phyloP scores from a whole-genome alignment of 2,113 vertebrate species.

The Vidua macroura region DNA sequence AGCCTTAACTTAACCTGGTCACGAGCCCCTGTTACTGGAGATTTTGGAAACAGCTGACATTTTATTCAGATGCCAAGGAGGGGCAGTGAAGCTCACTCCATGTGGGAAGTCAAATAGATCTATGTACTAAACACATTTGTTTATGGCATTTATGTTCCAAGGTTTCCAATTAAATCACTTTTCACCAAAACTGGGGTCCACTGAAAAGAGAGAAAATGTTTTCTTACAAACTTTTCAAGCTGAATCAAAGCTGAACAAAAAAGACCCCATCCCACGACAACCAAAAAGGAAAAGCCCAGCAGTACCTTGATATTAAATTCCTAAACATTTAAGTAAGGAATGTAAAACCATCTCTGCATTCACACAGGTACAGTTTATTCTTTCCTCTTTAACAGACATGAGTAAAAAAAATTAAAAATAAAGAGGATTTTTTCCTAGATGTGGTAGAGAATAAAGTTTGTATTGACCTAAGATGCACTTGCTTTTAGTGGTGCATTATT shows the following conservation, averaged over 20 bases:
- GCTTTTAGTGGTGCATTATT: not conserved
- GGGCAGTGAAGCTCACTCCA: slow-evolving; percentile 34
- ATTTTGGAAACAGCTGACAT: slow-evolving; percentile 40
- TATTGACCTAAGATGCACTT: not conserved
- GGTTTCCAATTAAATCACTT: slow-evolving; percentile 22
- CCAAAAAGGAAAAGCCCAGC: not conserved
- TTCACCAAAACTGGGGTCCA: not conserved
- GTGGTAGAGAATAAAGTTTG: not conserved
- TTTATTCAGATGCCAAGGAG: slow-evolving; percentile 42
- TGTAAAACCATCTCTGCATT: slow-evolving; percentile 28
- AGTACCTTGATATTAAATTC: not conserved
- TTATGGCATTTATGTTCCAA: not conserved
- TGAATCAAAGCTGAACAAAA: slow-evolving; percentile 22
- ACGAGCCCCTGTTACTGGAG: slow-evolving; percentile 6
- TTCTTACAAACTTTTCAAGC: slow-evolving; percentile 15
- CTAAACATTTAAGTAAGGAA: slow-evolving; percentile 31
- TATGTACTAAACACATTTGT: not conserved
- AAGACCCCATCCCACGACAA: not conserved
- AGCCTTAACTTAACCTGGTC: slow-evolving; percentile 3
- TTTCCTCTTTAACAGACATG: not conserved
- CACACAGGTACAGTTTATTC: slow-evolving; percentile 18
- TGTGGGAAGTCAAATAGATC: slow-evolving; percentile 14
- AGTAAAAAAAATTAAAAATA: not conserved
- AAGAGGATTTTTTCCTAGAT: not conserved
- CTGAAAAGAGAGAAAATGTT: slow-evolving; percentile 12